Base-by-base conservation (phyloP, 2,797 vertebrate species). In the Scleropages formosus region DNA sequence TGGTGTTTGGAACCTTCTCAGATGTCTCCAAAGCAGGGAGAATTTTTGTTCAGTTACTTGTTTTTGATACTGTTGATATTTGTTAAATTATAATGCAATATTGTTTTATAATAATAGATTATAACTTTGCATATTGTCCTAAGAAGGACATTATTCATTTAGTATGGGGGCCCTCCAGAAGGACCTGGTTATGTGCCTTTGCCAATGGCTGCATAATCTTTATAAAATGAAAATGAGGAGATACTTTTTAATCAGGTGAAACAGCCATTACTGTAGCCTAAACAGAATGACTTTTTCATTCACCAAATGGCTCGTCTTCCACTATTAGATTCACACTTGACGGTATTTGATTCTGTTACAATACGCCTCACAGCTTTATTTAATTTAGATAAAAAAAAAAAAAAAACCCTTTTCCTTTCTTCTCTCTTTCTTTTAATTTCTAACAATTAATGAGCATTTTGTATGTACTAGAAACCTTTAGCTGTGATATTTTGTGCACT, bases 401-500 rank as follows among this genome's bases (percentile, higher is more conserved):
- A 2, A 6, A 2, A 68, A 49, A 10, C 18, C 15, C 76, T 68
- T 65, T 65, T 66, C 66, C 53, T 56, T 75, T 44, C 13, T 69
- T 80, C 75, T 11, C 63, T 78, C 39, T 53, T 63, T 63, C n/a
- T 79, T 78, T 85, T 81, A 72, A n/a, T n/a, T n/a, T n/a, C n/a
- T n/a, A 73, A 75, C 31, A 76, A 65, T 39, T 78, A 75, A 80
- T 84, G 84, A 78, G 83, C 80, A 84, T 75, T 63, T 80, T 80
- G 70, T 80, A 73, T 72, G 78, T 85, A 11, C 8, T 70, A 58
- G 47, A 65, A 46, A 53, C 77, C 56, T 59, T 72, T 51, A 13
- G 69, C 27, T 26, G 46, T 8, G 44, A 69, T 65, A 47, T 49
- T 76, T 18, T 67, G 79, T 77, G 71, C 69, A 72, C 76, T 72